Evolutionary conservation across 2,797 vertebrate genomes (phyloP), one percentile per base, ranked within the genome.

Genomic region (Pterois miles): DNA sequence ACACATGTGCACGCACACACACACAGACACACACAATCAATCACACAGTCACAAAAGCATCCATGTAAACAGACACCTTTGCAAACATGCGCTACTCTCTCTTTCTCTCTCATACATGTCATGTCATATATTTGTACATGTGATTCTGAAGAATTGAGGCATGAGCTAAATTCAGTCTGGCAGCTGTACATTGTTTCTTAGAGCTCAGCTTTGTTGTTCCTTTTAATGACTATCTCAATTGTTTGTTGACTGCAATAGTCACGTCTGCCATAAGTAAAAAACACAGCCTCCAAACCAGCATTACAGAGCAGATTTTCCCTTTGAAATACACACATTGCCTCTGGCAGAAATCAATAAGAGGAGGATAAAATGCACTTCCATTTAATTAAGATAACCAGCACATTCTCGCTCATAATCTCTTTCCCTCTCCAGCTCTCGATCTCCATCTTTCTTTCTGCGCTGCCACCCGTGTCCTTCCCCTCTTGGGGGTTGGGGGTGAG

Each of bases 311-410:
- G 70, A 79, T 78, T 74, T 66, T 78, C 48, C 63, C 71, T 92
- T 88, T 83, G 81, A 84, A 81, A 91, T 62, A 81, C 78, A 83
- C 88, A 92, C 84, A 81, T 36, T 52, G 83, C 85, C 80, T 5
- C 76, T 62, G 81, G 91, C 86, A 81, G 68, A 85, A 87, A 94
- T 94, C 91, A 92, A 91, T 91, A 89, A 85, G 67, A 86, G 85
- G 81, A 91, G 86, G 87, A 90, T 80, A 71, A 92, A 92, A 92
- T 85, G 71, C 85, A 90, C 88, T 88, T 91, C 88, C 91, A 92
- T 94, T 95, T 94, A 93, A 94, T 95, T 93, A 94, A 92, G 93
- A 93, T 93, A 92, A 93, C 86, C 87, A 83, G 65, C 88, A 81
- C 87, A 88, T 86, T 89, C 78, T 85, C 48, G 34, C 82, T 85